phyloP scores from a whole-genome alignment of 2,797 vertebrate species.

The Falco berigora region DNA sequence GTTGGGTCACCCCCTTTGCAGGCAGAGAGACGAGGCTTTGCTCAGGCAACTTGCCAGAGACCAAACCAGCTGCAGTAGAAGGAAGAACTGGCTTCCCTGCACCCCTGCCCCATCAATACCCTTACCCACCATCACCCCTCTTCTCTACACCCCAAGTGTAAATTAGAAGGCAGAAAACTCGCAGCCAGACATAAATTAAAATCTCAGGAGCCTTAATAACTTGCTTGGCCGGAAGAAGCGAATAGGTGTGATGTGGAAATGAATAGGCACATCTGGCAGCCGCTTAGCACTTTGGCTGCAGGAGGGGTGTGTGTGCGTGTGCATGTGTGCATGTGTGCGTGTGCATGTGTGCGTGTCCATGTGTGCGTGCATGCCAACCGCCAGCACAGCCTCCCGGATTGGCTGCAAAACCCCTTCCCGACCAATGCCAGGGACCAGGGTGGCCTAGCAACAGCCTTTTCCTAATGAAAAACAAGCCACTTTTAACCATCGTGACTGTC shows the following conservation, averaged over 20 bases:
- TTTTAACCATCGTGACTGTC: conserved; percentile 22
- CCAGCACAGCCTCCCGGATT: conserved; percentile 5
- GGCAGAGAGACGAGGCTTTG: neutral
- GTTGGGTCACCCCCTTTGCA: fast-evolving
- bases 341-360: neutral
- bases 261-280: conserved; percentile 31
- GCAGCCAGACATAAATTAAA: neutral
- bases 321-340: neutral
- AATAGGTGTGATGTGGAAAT: conserved; percentile 40
- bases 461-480: conserved; percentile 62
- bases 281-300: neutral
- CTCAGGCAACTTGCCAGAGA: fast-evolving
- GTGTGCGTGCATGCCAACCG: neutral
- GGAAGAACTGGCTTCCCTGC: fast-evolving
- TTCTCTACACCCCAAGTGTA: fast-evolving
- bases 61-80: fast-evolving
- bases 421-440: neutral
- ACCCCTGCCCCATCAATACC: fast-evolving
- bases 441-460: conserved; percentile 65
- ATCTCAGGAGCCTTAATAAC: conserved; percentile 1
- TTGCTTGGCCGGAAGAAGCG: neutral
- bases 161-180: conserved; percentile 1
- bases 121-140: neutral
- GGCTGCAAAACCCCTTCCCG: neutral
- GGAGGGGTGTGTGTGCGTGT: neutral